Percentiles rank a stretch among this genome's conserved stretches.
These are phyloP conservation scores for Flexamia atlantica DNA, from an alignment of 2,888 invertebrate species.

Conservation along the genomic window DNA sequence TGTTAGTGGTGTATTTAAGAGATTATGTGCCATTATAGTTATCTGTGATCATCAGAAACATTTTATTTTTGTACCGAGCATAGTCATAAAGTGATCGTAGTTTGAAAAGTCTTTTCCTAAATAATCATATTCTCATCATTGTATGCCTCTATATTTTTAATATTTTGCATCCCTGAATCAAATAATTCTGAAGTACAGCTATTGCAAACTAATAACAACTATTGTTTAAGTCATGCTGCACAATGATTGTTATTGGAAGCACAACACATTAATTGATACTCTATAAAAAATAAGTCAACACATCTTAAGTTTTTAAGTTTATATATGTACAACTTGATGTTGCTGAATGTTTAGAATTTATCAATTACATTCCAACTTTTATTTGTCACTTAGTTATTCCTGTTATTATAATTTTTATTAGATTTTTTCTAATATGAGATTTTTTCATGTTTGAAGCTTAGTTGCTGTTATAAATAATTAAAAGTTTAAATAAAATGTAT, in stretches of 20 bases:
- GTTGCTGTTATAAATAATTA: not conserved
- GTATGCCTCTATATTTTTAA: not conserved
- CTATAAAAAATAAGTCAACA: not conserved
- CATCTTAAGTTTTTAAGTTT: not conserved
- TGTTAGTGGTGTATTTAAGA: slow-evolving; percentile 20
- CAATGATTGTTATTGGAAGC: not conserved
- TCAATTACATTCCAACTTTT: slow-evolving; percentile 1
- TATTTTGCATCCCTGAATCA: no score
- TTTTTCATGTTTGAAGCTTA: slow-evolving; percentile 3
- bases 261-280: not conserved
- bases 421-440: slow-evolving; percentile 8
- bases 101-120: not conserved
- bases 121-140: not conserved
- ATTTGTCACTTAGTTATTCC: slow-evolving; percentile 5
- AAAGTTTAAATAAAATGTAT: slow-evolving; percentile 11
- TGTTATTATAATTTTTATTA: slow-evolving; percentile 11
- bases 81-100: slow-evolving; percentile 1
- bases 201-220: not conserved
- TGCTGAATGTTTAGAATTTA: not conserved
- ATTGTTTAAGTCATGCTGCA: not conserved
- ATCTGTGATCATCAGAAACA: slow-evolving; percentile 32
- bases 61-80: slow-evolving; percentile 21
- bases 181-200: not conserved
- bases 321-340: not conserved
- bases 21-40: slow-evolving; percentile 25